phyloP scores from a whole-genome alignment of 1,140 invertebrate species.

The Hypothenemus hampei region DNA sequence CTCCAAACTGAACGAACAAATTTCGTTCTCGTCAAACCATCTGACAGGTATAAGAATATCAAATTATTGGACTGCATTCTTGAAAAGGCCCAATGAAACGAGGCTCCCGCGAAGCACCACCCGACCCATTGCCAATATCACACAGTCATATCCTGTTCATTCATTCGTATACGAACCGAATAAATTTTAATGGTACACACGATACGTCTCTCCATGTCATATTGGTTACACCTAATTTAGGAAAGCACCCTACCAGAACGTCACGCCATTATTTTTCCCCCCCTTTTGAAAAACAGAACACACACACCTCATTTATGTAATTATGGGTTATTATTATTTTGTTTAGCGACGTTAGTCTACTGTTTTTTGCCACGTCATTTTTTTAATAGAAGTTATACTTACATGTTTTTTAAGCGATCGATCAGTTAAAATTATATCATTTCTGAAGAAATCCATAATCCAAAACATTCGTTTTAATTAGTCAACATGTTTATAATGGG shows the following conservation, averaged over 20 bases:
- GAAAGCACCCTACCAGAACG: conserved; percentile 20
- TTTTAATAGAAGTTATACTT: too few relatives aligned
- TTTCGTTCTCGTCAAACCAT: neutral
- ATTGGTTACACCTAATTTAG: conserved; percentile 25
- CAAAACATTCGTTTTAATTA: too few relatives aligned
- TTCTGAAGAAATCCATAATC: too few relatives aligned
- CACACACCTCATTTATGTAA: conserved; percentile 19
- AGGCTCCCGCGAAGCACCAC: neutral
- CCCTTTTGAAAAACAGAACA: conserved; percentile 12
- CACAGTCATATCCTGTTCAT: conserved; percentile 21
- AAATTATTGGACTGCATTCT: conserved; percentile 1
- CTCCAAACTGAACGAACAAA: conserved; percentile 1
- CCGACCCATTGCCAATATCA: conserved; percentile 12
- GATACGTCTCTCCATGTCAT: conserved; percentile 15
- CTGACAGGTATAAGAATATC: neutral
- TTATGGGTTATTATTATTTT: conserved; percentile 21
- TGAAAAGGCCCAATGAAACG: neutral
- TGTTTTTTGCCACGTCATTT: conserved; percentile 1
- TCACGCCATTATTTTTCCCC: conserved; percentile 19
- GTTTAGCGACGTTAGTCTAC: neutral
- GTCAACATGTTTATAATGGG: too few relatives aligned
- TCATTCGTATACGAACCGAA: conserved; percentile 1
- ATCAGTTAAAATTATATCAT: too few relatives aligned
- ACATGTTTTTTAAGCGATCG: too few relatives aligned
- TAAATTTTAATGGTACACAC: conserved; percentile 14